phyloP scores from a whole-genome alignment of 2,113 vertebrate genomes.

The Hystrix cristata region DNA sequence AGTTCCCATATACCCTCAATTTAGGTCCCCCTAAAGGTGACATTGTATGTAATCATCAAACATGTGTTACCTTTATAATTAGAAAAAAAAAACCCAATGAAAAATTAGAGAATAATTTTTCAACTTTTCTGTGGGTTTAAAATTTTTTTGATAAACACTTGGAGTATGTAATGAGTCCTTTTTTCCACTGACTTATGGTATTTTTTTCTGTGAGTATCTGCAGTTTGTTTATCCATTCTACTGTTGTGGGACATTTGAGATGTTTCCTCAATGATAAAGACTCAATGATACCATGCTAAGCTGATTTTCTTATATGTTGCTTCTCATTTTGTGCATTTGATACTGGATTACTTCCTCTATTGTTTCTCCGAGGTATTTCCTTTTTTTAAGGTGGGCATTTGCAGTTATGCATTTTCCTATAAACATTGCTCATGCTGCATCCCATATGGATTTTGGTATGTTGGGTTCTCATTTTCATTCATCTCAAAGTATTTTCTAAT shows the following conservation, averaged over 20 bases:
- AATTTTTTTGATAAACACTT: background rate
- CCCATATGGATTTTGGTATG: background rate
- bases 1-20: background rate
- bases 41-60: background rate
- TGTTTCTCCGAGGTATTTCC: background rate
- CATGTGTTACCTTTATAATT: background rate
- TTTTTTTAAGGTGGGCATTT: background rate
- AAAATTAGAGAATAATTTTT: background rate
- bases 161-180: background rate
- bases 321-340: background rate
- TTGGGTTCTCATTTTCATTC: constrained; percentile 44
- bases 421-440: background rate
- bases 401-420: background rate
- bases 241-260: background rate
- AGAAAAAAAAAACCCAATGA: background rate
- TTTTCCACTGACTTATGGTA: background rate
- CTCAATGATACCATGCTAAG: background rate
- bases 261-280: background rate
- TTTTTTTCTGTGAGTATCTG: background rate
- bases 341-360: background rate
- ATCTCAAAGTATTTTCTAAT: background rate
- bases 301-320: background rate
- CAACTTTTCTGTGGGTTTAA: background rate
- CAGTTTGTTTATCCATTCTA: background rate
- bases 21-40: background rate